phyloP scores from a whole-genome alignment of 2,888 invertebrate genomes.

The Cryptus armator region DNA sequence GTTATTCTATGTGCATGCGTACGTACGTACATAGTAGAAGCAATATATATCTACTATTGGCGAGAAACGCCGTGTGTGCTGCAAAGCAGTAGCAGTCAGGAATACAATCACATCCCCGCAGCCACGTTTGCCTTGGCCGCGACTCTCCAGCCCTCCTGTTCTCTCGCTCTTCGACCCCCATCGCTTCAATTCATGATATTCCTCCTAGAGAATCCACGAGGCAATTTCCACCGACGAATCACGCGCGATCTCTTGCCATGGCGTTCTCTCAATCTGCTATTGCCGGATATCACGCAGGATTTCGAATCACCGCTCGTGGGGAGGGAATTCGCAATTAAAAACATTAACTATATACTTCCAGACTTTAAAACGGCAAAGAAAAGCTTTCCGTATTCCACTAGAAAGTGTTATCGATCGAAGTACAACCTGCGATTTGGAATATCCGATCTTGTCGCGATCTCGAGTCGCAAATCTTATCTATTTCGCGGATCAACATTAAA shows the following conservation, averaged over 20 bases:
- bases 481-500: too few species aligned
- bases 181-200: constrained; percentile 29
- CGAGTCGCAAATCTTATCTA: background rate
- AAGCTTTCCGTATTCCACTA: background rate
- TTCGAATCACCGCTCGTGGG: constrained; percentile 53
- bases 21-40: constrained; percentile 23
- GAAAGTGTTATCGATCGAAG: background rate
- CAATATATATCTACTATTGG: constrained; percentile 73
- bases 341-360: constrained; percentile 36
- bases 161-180: constrained; percentile 59
- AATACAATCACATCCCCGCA: constrained; percentile 16
- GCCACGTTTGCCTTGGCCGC: background rate
- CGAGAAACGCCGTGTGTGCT: constrained; percentile 71
- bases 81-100: constrained; percentile 32
- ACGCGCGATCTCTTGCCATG: constrained; percentile 31
- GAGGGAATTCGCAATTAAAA: constrained; percentile 43
- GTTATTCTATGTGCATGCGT: constrained; percentile 75
- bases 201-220: constrained; percentile 71
- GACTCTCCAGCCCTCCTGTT: constrained; percentile 22
- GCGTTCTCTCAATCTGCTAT: constrained; percentile 35
- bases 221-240: constrained; percentile 73
- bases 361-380: background rate
- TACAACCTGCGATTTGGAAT: background rate
- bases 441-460: background rate
- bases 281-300: constrained; percentile 67